Percentiles rank a stretch among this genome's conserved stretches.
These are phyloP conservation scores for Stenurella melanura DNA, from an alignment of 2,888 invertebrate genomes.

Conservation along the genomic window DNA sequence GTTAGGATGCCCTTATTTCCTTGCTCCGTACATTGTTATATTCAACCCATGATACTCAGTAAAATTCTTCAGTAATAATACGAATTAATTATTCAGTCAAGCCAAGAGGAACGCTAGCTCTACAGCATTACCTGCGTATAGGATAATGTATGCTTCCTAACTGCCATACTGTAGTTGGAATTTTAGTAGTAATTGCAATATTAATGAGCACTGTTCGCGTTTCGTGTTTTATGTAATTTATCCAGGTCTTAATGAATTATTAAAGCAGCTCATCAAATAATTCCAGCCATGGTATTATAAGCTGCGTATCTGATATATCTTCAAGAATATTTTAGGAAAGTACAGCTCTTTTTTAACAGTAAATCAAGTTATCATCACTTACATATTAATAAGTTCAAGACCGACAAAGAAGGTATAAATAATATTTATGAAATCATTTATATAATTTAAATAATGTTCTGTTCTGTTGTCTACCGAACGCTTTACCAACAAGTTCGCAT, in stretches of 20 bases:
- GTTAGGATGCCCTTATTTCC: neutral
- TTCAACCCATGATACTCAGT: neutral
- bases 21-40: neutral
- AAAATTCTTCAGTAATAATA: slow-evolving; percentile 30
- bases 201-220: slow-evolving; percentile 29
- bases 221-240: slow-evolving; percentile 37
- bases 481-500: no score
- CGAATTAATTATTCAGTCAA: slow-evolving; percentile 31
- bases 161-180: slow-evolving; percentile 4
- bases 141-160: slow-evolving; percentile 20
- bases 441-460: no score
- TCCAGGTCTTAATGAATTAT: slow-evolving; percentile 31
- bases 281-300: slow-evolving; percentile 8
- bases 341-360: slow-evolving; percentile 32
- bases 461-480: no score
- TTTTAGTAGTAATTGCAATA: slow-evolving; percentile 32
- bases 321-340: slow-evolving; percentile 28
- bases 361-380: slow-evolving; percentile 22
- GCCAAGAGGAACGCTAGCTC: slow-evolving; percentile 14
- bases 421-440: no score
- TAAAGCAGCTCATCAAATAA: slow-evolving; percentile 20
- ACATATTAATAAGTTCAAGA: slow-evolving; percentile 20
- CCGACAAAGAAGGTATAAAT: neutral
- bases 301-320: slow-evolving; percentile 10
- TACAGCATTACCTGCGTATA: slow-evolving; percentile 2